These are phyloP conservation scores for Romanogobio albipinnatus DNA, from an alignment of 2,113 vertebrate genomes.

Conservation along the genomic window DNA sequence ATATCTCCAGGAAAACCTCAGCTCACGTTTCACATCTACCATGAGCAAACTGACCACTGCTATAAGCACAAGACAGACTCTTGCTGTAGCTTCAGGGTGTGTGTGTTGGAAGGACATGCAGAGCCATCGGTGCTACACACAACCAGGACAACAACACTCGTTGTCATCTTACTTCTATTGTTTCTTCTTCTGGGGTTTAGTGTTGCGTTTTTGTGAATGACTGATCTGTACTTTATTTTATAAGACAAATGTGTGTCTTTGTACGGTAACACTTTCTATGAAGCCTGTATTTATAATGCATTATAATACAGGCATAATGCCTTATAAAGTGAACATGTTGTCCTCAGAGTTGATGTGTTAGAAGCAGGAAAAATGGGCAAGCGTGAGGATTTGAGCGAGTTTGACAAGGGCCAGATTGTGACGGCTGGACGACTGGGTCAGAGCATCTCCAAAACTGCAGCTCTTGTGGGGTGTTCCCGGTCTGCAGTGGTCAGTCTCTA, in stretches of 20 bases:
- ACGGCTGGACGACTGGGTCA: too few relatives aligned
- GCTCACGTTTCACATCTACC: not conserved
- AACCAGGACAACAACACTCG: not conserved
- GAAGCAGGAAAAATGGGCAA: too few relatives aligned
- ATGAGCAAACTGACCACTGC: constrained; percentile 18
- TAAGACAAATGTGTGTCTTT: not conserved
- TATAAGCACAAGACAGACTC: constrained; percentile 14
- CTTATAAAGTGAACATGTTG: too few relatives aligned
- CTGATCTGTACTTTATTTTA: not conserved
- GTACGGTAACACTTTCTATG: too few relatives aligned
- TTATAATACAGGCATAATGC: too few relatives aligned
- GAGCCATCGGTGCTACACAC: not conserved
- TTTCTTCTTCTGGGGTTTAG: not conserved
- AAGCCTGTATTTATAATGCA: too few relatives aligned
- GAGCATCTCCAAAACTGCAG: too few relatives aligned
- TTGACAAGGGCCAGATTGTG: too few relatives aligned
- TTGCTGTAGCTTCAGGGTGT: not conserved
- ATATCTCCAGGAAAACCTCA: constrained; percentile 2
- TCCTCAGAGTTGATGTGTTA: too few relatives aligned
- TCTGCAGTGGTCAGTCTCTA: too few relatives aligned
- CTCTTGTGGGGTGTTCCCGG: too few relatives aligned
- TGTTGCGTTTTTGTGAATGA: not conserved
- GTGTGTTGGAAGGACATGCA: not conserved
- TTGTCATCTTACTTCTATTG: not conserved
- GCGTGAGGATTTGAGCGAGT: too few relatives aligned